These are phyloP conservation scores for Horisme vitalbata DNA, from an alignment of 2,888 invertebrate species.

Conservation along the genomic window DNA sequence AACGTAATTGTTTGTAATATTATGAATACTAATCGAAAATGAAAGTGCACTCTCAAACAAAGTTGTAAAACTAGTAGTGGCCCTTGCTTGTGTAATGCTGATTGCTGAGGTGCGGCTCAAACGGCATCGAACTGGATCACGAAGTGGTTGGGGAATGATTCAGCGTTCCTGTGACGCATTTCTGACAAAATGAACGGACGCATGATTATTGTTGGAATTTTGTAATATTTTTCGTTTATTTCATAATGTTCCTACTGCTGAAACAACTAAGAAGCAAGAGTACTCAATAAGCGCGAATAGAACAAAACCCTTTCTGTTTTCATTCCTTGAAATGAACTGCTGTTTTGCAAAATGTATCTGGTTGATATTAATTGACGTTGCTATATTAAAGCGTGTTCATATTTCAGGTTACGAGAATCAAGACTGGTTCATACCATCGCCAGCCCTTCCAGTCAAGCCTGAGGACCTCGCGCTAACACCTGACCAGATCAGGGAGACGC, in stretches of 20 bases:
- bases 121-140: slow-evolving; percentile 30
- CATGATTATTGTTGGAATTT: slow-evolving; percentile 1
- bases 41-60: slow-evolving; percentile 23
- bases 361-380: neutral
- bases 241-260: too few species aligned
- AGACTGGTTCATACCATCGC: slow-evolving; percentile 96
- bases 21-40: slow-evolving; percentile 25
- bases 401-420: slow-evolving; percentile 93
- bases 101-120: slow-evolving; percentile 21
- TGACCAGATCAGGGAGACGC: slow-evolving; percentile 97
- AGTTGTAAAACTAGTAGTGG: slow-evolving; percentile 36
- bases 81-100: slow-evolving; percentile 24
- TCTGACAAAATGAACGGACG: slow-evolving; percentile 28
- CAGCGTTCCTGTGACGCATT: slow-evolving; percentile 52
- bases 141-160: slow-evolving; percentile 45
- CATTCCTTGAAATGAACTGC: too few species aligned
- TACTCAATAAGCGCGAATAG: too few species aligned
- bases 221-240: neutral
- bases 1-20: slow-evolving; percentile 10
- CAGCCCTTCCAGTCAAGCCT: slow-evolving; percentile 89
- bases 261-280: too few species aligned
- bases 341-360: too few species aligned
- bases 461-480: slow-evolving; percentile 92
- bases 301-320: too few species aligned
- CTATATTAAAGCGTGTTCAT: slow-evolving; percentile 19